phyloP scores from a whole-genome alignment of 2,797 vertebrate genomes.

The Centropyge bicolor region DNA sequence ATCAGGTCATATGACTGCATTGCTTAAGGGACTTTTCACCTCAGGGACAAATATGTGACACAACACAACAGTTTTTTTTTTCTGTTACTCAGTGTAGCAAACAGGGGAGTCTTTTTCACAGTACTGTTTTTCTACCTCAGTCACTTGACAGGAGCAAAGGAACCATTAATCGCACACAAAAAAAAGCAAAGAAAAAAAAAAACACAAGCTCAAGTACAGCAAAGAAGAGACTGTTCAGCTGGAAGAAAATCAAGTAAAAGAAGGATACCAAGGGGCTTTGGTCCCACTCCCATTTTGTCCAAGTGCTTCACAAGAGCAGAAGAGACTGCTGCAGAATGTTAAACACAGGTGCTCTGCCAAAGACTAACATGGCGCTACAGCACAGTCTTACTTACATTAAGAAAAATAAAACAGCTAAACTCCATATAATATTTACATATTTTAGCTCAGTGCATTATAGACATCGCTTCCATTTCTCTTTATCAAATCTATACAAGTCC shows the following conservation, averaged over 20 bases:
- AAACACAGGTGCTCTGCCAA: conserved; percentile 59
- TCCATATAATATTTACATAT: conserved; percentile 59
- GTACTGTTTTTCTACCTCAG: conserved; percentile 28
- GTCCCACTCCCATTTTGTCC: conserved; percentile 62
- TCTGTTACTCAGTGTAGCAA: conserved; percentile 25
- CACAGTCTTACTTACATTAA: conserved; percentile 49
- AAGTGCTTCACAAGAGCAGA: conserved; percentile 64
- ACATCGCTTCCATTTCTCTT: conserved; percentile 38
- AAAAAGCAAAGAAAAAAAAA: conserved; percentile 5
- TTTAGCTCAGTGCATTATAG: conserved; percentile 70
- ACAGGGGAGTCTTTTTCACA: conserved; percentile 35
- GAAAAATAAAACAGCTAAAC: conserved; percentile 67
- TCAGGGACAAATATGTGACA: conserved; percentile 31
- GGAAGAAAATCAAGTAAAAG: conserved; percentile 61
- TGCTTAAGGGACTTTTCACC: conserved; percentile 11
- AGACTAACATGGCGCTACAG: conserved; percentile 48
- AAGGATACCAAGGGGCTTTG: conserved; percentile 49
- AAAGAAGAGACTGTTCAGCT: conserved; percentile 51
- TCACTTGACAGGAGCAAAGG: conserved; percentile 45
- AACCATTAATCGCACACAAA: conserved; percentile 31
- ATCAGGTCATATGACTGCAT: conserved; percentile 50
- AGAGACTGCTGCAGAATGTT: conserved; percentile 60
- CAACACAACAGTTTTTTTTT: conserved; percentile 21
- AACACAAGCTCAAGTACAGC: conserved; percentile 15
- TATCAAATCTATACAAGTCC: conserved; percentile 47